Evolutionary conservation across 1,140 invertebrate species (phyloP), one percentile per base, ranked within the genome.

Genomic region (Meloidogyne chitwoodi): DNA sequence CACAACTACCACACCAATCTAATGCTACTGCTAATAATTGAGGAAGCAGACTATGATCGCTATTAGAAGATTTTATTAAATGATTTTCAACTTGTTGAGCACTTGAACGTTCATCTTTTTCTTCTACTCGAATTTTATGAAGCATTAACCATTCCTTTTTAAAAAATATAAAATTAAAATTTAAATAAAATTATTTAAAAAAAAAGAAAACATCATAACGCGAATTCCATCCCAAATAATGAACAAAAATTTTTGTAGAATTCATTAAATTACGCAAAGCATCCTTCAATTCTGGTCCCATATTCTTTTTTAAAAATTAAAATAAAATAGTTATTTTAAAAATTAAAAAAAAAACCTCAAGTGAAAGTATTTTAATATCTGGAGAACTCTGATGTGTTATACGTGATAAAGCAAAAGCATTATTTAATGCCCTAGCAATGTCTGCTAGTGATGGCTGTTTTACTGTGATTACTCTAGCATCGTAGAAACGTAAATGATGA

Each of bases 51-150:
- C 5, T 56, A 56, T 56, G 2, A 56, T n/a, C 19, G 12, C 12
- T n/a, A 56, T n/a, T 56, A 56, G 48, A n/a, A 56, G 48, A n/a
- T 8, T 56, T 56, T n/a, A 56, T 56, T 56, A 56, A 56, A 29
- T 78, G 67, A 68, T 67, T 62, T 34, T 79, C 79, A 8, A 78
- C 48, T 8, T 80, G 48, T 27, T 38, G 29, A 4, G 75, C 22
- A 44, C 76, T 77, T 11, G 63, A 34, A 12, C 48, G 77, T 67
- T 77, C 76, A 38, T 77, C 76, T 31, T 80, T 78, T 31, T 78
- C 77, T 29, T 78, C 77, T 27, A 80, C 77, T 16, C 77, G 77
- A 44, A 78, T 78, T 79, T 78, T 78, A 48, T 78, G 77, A 22
- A 78, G 41, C 77, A 80, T 80, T 19, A 78, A 65, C 77, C 77